Base-by-base conservation (phyloP, 2,888 invertebrate genomes). In the Andrena fulva region DNA sequence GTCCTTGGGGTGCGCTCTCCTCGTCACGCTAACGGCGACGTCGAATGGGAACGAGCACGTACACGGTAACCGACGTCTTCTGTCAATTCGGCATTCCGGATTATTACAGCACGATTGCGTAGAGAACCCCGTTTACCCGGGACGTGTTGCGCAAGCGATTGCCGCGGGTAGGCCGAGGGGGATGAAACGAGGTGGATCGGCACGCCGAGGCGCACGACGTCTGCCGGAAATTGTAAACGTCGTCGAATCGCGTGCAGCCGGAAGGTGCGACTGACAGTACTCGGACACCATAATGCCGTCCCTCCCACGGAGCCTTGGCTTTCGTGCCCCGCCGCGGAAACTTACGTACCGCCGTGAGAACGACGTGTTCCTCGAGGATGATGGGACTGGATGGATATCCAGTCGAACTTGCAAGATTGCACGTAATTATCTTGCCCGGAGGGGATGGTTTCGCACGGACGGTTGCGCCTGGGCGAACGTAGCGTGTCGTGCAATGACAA, bases 201-300 rank as follows among this genome's bases (percentile, higher is more conserved):
- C 56, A 56, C 79, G 67, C 71, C 67, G 73, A 56, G 80, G 66
- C 63, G 76, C 76, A 77, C 86, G 87, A 87, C 87, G 87, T 90
- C 88, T 82, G 82, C 88, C 89, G 90, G 91, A 91, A 90, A 91
- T 90, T 91, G 90, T 90, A 90, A 85, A 91, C 90, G 89, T 89
- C 89, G 85, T 85, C 78, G 85, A 89, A 91, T 92, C 90, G 91
- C 91, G 91, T 90, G 91, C 90, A 89, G 88, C 80, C 87, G 89
- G 88, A 90, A 90, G 89, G 89, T 92, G 92, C 90, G 87, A 90
- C 90, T 91, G 92, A 91, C 92, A 91, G 89, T 86, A 68, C 85
- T 89, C 85, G 84, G 88, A 86, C 86, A 50, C 79, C 73, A 83
- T 85, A 88, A 87, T 87, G 77, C 85, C 85, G 42, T 16, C 42